Conservation (phyloP, 2,113 vertebrate genomes). For the Misgurnus mizolepis region DNA sequence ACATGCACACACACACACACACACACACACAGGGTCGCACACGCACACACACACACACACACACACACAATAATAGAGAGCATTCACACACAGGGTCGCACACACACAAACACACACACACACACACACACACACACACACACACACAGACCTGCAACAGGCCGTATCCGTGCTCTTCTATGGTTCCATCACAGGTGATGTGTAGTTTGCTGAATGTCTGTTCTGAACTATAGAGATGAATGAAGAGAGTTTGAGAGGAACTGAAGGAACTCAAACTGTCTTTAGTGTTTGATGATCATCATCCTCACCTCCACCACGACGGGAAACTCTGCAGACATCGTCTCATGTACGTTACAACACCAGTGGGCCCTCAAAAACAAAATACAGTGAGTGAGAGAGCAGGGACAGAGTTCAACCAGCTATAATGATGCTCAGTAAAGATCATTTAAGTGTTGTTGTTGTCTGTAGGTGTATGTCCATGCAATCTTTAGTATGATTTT, state of each 20-base stretch:
- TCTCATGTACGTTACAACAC: slow-evolving; percentile 93
- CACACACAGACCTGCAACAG: slow-evolving; percentile 87
- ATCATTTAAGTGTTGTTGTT: too few species aligned
- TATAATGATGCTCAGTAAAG: too few species aligned
- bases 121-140: neutral
- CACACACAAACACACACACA: neutral
- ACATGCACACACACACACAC: neutral
- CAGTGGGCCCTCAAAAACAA: slow-evolving; percentile 79
- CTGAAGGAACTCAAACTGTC: neutral
- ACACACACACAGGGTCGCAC: neutral
- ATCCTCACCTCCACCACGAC: slow-evolving; percentile 88
- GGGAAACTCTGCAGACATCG: slow-evolving; percentile 84
- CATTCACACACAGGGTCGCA: neutral
- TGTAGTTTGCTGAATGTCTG: slow-evolving; percentile 82
- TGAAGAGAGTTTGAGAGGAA: neutral
- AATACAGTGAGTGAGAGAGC: slow-evolving; percentile 3
- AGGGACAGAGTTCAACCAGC: too few species aligned
- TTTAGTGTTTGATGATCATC: neutral
- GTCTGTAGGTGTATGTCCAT: too few species aligned
- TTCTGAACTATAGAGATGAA: slow-evolving; percentile 73
- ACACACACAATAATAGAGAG: neutral
- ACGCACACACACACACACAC: neutral
- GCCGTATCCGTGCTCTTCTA: slow-evolving; percentile 88
- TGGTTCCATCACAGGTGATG: slow-evolving; percentile 89
- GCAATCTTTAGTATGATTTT: too few species aligned